phyloP scores from a whole-genome alignment of 2,113 vertebrate genomes.

The Centropristis striata region DNA sequence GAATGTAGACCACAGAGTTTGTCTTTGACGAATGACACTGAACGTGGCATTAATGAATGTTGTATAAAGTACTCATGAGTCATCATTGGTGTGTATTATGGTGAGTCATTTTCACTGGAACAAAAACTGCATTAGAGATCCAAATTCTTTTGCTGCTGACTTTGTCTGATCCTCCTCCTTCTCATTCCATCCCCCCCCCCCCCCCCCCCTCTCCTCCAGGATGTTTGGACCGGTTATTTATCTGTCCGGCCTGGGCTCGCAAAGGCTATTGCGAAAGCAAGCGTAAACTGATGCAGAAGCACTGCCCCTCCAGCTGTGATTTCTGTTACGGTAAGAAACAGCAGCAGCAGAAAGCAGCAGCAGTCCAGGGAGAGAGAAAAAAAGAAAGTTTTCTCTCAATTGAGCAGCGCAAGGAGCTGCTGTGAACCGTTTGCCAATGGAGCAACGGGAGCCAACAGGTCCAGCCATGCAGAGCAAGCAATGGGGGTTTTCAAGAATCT shows the following conservation, averaged over 20 bases:
- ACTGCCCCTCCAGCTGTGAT: slow-evolving; percentile 95
- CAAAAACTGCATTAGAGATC: slow-evolving; percentile 21
- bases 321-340: slow-evolving; percentile 95
- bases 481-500: slow-evolving; percentile 51
- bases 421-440: slow-evolving; percentile 75
- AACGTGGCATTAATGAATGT: slow-evolving; percentile 65
- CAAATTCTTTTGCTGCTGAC: slow-evolving; percentile 55
- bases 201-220: slow-evolving; percentile 81
- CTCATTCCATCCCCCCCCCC: slow-evolving; percentile 16
- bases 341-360: slow-evolving; percentile 46
- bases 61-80: slow-evolving; percentile 60
- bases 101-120: slow-evolving; percentile 65
- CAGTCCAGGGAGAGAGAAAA: slow-evolving; percentile 24
- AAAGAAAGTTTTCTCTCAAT: slow-evolving; percentile 58
- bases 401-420: slow-evolving; percentile 56
- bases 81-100: slow-evolving; percentile 57
- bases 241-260: slow-evolving; percentile 91
- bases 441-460: slow-evolving; percentile 72
- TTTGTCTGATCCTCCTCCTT: slow-evolving; percentile 43
- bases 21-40: slow-evolving; percentile 34
- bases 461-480: slow-evolving; percentile 59
- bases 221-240: slow-evolving; percentile 92
- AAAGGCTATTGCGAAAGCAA: slow-evolving; percentile 92
- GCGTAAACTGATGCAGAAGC: slow-evolving; percentile 92
- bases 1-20: slow-evolving; percentile 31